Base-by-base conservation (phyloP, 2,888 invertebrate species). In the Endotricha flammealis region DNA sequence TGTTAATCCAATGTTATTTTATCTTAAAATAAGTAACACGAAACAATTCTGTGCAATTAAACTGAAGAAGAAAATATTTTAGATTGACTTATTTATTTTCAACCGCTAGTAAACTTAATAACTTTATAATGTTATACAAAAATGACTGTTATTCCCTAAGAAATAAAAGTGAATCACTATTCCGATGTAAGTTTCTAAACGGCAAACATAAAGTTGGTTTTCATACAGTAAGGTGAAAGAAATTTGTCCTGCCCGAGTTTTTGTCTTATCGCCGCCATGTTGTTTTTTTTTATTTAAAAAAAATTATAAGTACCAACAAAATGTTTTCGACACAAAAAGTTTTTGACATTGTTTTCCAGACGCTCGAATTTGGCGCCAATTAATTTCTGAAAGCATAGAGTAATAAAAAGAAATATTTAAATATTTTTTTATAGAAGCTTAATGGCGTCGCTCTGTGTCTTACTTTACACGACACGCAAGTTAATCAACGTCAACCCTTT, bases 31-130 rank as follows among this genome's bases (percentile, higher is more conserved):
- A 72, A 55, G 75, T 70, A 22, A n/a, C 12, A 72, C 69, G 74
- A 66, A 70, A 75, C 79, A 74, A 79, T 81, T 79, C 77, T 63
- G 65, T 69, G 68, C 76, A 80, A 80, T 78, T 82, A 79, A 80
- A 76, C 66, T 57, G 47, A 51, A 61, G 53, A 73, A 71, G 67
- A 77, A 78, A 76, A 79, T 72, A 66, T 64, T 65, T 39, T 41
- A 51, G 51, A 36, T 37, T 41, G 36, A 56, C 65, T 58, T 65
- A 50, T 23, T 42, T 63, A 48, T 20, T 36, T 41, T 4, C 32
- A 42, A 23, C 25, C 10, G 5, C 13, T 3, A 1, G 3, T 29
- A 41, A 40, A 32, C 4, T 7, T 36, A 35, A 38, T 32, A 24
- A 20, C 2, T 7, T 8, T 28, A 11, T 30, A 50, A 46, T 34